phyloP scores from a whole-genome alignment of 1,140 invertebrate species.

The Elymnias hypermnestra region DNA sequence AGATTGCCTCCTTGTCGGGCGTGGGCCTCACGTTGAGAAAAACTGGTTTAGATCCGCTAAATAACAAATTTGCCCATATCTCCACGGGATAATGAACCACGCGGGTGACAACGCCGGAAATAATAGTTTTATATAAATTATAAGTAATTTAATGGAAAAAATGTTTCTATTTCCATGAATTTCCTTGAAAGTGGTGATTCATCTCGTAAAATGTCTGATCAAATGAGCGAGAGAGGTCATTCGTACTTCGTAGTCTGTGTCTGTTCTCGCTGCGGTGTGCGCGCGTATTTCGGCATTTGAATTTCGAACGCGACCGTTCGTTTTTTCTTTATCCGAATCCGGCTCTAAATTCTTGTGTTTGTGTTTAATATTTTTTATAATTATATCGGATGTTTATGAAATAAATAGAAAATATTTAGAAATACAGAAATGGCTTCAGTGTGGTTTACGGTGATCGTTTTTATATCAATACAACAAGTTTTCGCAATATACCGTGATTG shows the following conservation, averaged over 20 bases:
- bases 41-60: no score
- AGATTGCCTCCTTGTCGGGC: no score
- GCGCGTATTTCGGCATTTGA: conserved; percentile 32
- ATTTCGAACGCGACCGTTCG: conserved; percentile 27
- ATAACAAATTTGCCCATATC: no score
- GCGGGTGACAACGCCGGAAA: no score
- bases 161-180: conserved; percentile 41
- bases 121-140: no score
- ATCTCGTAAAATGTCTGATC: conserved; percentile 39
- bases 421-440: conserved; percentile 39
- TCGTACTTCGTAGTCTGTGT: conserved; percentile 34
- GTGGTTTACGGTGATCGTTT: conserved; percentile 42
- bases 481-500: conserved; percentile 37
- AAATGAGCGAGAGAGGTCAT: conserved; percentile 24
- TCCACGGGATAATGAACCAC: no score
- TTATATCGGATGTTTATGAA: no score
- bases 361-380: conserved; percentile 14
- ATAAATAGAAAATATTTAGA: no score
- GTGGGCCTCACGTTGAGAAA: no score
- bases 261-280: conserved; percentile 20
- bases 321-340: conserved; percentile 13
- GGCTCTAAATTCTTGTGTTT: conserved; percentile 9
- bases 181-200: conserved; percentile 50
- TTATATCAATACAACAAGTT: conserved; percentile 32
- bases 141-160: no score